Conservation (phyloP, 2,797 vertebrate species). For the Epinephelus coioides region DNA sequence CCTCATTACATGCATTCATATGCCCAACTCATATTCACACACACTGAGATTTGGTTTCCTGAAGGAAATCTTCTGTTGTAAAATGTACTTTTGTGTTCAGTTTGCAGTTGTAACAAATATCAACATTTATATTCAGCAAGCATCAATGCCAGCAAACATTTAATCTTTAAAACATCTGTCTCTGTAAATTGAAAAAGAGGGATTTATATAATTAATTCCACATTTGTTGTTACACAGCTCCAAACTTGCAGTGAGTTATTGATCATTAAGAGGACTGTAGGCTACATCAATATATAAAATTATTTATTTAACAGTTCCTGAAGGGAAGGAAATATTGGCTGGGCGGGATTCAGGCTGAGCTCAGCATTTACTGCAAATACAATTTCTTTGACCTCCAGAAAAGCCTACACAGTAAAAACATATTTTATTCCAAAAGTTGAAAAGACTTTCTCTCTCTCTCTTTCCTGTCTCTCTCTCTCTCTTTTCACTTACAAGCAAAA, state of each 20-base stretch:
- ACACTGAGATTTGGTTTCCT: neutral
- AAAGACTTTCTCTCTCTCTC: neutral
- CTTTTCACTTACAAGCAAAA: conserved; percentile 16
- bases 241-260: conserved; percentile 33
- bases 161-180: conserved; percentile 5
- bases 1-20: no score
- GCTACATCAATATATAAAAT: conserved; percentile 25
- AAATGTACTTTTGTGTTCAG: no score
- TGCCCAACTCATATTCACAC: neutral
- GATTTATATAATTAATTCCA: conserved; percentile 26
- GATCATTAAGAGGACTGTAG: conserved; percentile 42
- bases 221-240: conserved; percentile 37
- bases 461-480: neutral
- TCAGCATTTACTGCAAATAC: conserved; percentile 47
- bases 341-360: conserved; percentile 29
- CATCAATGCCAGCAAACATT: neutral
- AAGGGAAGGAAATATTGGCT: conserved; percentile 28
- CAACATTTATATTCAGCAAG: neutral
- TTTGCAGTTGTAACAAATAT: no score
- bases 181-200: conserved; percentile 8
- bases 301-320: conserved; percentile 41
- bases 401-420: conserved; percentile 36
- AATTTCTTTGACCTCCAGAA: conserved; percentile 36
- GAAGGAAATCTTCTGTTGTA: neutral
- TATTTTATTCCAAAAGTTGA: conserved; percentile 1